Evolutionary conservation across 2,888 invertebrate genomes (phyloP).

Genomic region (Dicyrtomina minuta): DNA sequence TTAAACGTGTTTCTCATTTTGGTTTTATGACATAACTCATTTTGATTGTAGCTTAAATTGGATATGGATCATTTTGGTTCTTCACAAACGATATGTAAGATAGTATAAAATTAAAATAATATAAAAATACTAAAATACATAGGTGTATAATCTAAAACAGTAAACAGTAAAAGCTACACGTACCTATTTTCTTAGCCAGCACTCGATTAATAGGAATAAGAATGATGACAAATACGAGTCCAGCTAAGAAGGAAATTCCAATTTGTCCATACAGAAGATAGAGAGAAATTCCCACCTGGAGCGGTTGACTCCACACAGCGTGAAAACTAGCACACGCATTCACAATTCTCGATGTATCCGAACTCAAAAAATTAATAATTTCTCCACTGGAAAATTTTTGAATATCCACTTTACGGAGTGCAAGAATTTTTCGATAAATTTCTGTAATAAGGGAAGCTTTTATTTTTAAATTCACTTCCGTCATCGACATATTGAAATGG

Average conservation of each 20-base stretch:
- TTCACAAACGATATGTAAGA: no score
- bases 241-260: constrained; percentile 87
- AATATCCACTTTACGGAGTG: constrained; percentile 58
- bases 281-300: constrained; percentile 65
- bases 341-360: constrained; percentile 91
- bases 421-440: constrained; percentile 72
- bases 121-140: neutral
- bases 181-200: constrained; percentile 84
- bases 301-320: constrained; percentile 92
- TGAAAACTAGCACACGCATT: constrained; percentile 96
- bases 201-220: constrained; percentile 90
- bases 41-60: no score
- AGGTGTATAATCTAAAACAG: neutral
- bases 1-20: no score
- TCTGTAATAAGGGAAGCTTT: constrained; percentile 79
- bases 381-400: constrained; percentile 70
- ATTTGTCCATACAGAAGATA: constrained; percentile 75
- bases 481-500: constrained; percentile 88
- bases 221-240: constrained; percentile 78
- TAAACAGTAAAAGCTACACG: constrained; percentile 29
- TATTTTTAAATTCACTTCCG: constrained; percentile 80
- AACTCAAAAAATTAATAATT: constrained; percentile 94
- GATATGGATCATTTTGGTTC: no score
- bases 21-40: no score
- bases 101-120: neutral